Conservation (phyloP, 2,888 invertebrate genomes). For the Catocala sponsa region DNA sequence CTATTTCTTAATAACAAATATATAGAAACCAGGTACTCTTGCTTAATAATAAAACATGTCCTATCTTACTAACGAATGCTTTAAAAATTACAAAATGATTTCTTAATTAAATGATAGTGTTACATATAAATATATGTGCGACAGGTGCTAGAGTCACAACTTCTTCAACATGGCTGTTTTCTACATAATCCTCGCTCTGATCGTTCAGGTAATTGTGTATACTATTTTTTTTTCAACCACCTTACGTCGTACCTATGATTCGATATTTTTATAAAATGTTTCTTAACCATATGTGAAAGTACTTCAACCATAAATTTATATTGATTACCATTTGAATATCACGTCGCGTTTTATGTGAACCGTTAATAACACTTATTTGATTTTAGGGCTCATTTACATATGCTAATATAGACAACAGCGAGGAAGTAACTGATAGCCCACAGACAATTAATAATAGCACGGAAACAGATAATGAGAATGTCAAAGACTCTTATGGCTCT, state of each 20-base stretch:
- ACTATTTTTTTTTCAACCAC: constrained; percentile 11
- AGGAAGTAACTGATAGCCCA: constrained; percentile 46
- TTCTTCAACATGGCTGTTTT: constrained; percentile 69
- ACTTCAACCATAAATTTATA: too few relatives aligned
- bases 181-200: constrained; percentile 70
- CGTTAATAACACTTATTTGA: constrained; percentile 6
- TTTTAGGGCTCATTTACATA: constrained; percentile 67
- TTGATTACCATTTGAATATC: too few relatives aligned
- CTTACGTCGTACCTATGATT: background rate
- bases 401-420: constrained; percentile 53
- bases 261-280: constrained; percentile 2
- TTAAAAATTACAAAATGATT: constrained; percentile 57
- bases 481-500: constrained; percentile 55
- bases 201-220: constrained; percentile 71
- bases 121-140: constrained; percentile 63
- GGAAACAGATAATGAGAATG: constrained; percentile 46
- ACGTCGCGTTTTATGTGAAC: too few relatives aligned
- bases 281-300: background rate
- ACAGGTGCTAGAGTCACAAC: constrained; percentile 44
- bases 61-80: constrained; percentile 52
- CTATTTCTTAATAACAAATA: constrained; percentile 14
- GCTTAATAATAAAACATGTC: constrained; percentile 54
- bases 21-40: constrained; percentile 31
- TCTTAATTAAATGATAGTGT: constrained; percentile 65
- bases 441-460: constrained; percentile 49